Evolutionary conservation across 1,140 invertebrate genomes (phyloP), one percentile per base, ranked within the genome.

Genomic region (Pseudomyrmex cubaensis): DNA sequence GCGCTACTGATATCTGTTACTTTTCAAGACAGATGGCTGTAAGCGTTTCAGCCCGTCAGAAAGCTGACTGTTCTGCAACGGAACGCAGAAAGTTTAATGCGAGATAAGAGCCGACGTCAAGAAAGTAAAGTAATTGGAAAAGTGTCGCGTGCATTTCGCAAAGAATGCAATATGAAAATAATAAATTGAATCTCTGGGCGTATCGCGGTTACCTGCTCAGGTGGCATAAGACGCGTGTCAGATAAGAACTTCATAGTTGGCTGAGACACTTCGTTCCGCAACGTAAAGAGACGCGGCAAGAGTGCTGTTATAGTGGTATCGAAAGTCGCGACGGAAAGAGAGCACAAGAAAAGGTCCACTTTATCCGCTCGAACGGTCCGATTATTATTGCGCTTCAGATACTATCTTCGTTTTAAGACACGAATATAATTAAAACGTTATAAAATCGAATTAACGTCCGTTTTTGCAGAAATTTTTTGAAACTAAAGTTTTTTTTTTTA

Each of bases 111-210:
- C 2, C 44, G n/a, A 80, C n/a, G 8, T 80, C 56, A 59, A 80
- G 76, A 78, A 78, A 78, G 76, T 78, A 76, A 76, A 66, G 52
- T 70, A 78, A 70, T 70, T 25, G 17, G 46, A 80, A 72, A 72
- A 72, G 54, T 59, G 44, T 80, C 66, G 44, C 66, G 54, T 44
- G 22, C 13, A 70, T 59, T 62, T 50, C 0, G 25, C 48, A 20
- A 73, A 82, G 70, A 74, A 74, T 74, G 59, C 48, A 63, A 67
- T n/a, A 46, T 46, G n/a, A 78, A 78, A 78, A 70, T 78, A 57
- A 70, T 78, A 57, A 70, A 80, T 80, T 57, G 54, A 70, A 59
- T 78, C 52, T 15, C 9, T 2, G 22, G 12, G 44, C 76, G 46
- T 80, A 61, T 72, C 66, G 20, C 44, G 46, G 22, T 59, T 78